Conservation (phyloP, 2,888 invertebrate genomes). For the Tachina fera region DNA sequence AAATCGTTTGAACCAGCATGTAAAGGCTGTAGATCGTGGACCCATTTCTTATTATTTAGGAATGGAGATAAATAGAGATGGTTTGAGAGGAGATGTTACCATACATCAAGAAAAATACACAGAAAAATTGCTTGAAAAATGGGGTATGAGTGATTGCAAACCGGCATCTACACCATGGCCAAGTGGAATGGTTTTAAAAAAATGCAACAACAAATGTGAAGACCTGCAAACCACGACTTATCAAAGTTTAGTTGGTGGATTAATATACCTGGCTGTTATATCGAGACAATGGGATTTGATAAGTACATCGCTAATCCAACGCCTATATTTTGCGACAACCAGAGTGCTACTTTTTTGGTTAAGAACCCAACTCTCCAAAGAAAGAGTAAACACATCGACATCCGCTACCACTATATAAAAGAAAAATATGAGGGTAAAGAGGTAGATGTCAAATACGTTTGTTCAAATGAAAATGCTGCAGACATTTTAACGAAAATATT, state of each 20-base stretch:
- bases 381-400: no score
- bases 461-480: not conserved
- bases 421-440: no score
- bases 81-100: not conserved
- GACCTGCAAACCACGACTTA: not conserved
- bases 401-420: no score
- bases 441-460: not conserved
- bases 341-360: no score
- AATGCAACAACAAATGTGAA: not conserved
- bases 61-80: not conserved
- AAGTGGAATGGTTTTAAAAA: not conserved
- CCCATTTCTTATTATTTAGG: no score
- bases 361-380: no score
- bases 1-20: no score
- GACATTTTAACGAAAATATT: not conserved
- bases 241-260: not conserved
- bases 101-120: not conserved
- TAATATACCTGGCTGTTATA: not conserved
- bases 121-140: not conserved
- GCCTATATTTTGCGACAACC: no score
- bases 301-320: no score
- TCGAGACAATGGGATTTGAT: not conserved
- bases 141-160: not conserved
- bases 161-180: conserved; percentile 1
- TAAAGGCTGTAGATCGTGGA: no score